Percentiles rank a stretch among this genome's conserved stretches.
These are phyloP conservation scores for Leptinotarsa texana DNA, from an alignment of 1,140 invertebrate genomes.

Conservation along the genomic window DNA sequence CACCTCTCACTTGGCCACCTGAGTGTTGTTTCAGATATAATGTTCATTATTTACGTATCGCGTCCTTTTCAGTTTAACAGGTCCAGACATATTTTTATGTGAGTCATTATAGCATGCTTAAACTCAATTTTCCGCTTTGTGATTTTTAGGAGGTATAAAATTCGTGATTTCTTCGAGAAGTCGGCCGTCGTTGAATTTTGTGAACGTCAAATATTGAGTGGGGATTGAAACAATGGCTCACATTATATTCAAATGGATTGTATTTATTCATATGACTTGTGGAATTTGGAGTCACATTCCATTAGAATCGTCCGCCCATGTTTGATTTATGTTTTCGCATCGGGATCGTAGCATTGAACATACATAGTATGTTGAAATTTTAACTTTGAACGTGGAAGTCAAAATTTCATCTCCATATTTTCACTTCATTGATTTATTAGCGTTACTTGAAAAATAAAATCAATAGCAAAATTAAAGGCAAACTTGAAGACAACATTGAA, in stretches of 20 bases:
- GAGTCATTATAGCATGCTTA: conserved; percentile 22
- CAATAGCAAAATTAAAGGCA: too few relatives aligned
- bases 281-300: neutral
- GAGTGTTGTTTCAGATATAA: conserved; percentile 28
- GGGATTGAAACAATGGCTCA: neutral
- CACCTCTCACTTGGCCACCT: conserved; percentile 17
- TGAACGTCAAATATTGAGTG: conserved; percentile 7
- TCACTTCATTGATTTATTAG: too few relatives aligned
- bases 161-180: conserved; percentile 16
- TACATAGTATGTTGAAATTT: too few relatives aligned
- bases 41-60: conserved; percentile 25
- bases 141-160: conserved; percentile 19
- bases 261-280: conserved; percentile 2
- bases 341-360: too few relatives aligned
- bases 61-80: conserved; percentile 19
- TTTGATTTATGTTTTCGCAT: too few relatives aligned
- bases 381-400: too few relatives aligned
- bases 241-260: neutral
- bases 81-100: conserved; percentile 23
- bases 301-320: too few relatives aligned
- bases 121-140: conserved; percentile 22
- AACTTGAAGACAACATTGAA: too few relatives aligned
- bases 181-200: neutral
- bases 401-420: too few relatives aligned
- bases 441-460: too few relatives aligned